phyloP scores from a whole-genome alignment of 2,888 invertebrate genomes.

The Nemurella pictetii region DNA sequence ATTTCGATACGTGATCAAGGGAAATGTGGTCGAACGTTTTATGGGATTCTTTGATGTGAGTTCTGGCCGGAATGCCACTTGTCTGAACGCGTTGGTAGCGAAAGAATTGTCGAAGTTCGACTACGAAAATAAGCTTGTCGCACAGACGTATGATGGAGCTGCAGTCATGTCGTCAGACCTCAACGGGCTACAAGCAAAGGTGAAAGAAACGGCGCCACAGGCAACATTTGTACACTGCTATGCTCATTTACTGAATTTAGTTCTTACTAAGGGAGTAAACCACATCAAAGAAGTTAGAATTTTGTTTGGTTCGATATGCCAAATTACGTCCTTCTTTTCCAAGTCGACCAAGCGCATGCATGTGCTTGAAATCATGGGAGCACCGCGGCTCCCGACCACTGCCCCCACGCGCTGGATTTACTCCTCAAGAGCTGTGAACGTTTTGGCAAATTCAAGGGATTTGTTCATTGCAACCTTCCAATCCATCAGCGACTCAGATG shows the following conservation, averaged over 20 bases:
- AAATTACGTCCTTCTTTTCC: constrained; percentile 32
- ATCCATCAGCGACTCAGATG: background rate
- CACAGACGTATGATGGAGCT: constrained; percentile 39
- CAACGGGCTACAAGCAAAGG: constrained; percentile 36
- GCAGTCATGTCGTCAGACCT: constrained; percentile 36
- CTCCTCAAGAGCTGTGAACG: constrained; percentile 4
- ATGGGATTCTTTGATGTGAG: constrained; percentile 31
- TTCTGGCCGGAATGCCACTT: constrained; percentile 9
- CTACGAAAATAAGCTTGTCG: constrained; percentile 36
- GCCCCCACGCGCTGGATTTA: constrained; percentile 35
- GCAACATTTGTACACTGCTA: constrained; percentile 39
- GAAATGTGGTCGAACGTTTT: constrained; percentile 25
- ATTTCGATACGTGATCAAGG: background rate
- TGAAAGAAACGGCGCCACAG: constrained; percentile 24
- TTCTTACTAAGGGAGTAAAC: constrained; percentile 37
- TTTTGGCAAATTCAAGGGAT: background rate
- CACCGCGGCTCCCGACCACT: constrained; percentile 17
- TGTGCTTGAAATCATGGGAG: constrained; percentile 27
- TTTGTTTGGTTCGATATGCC: constrained; percentile 42
- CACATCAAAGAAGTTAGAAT: constrained; percentile 35
- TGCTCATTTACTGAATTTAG: constrained; percentile 42
- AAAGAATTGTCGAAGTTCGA: constrained; percentile 15
- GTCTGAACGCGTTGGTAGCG: constrained; percentile 4
- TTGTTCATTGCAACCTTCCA: background rate
- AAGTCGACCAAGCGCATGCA: constrained; percentile 19